A percentile compares a stretch with the other conserved stretches of the same genome.
phyloP scores from a whole-genome alignment of 2,113 vertebrate species.

The Scolopax mira region DNA sequence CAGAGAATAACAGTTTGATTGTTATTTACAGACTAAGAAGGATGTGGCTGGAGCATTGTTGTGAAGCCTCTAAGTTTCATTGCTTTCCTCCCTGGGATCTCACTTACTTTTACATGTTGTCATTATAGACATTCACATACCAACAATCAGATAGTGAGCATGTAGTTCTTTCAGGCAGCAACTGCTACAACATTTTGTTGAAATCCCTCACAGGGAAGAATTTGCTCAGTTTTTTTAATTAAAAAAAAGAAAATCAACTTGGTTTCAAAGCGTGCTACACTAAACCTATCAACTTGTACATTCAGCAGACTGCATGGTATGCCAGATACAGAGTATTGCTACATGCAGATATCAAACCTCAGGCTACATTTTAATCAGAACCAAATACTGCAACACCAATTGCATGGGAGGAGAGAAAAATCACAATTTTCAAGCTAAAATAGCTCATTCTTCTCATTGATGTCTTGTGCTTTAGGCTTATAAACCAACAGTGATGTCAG shows the following conservation, averaged over 20 bases:
- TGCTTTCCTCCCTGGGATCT: background rate
- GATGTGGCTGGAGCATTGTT: background rate
- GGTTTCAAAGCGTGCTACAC: background rate
- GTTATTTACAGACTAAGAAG: background rate
- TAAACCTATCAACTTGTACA: background rate
- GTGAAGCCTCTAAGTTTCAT: background rate
- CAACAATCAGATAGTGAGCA: background rate
- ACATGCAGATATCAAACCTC: background rate
- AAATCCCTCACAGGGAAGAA: background rate
- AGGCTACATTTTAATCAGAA: slow-evolving; percentile 26
- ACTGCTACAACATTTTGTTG: background rate
- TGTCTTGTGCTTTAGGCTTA: background rate
- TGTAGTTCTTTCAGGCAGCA: background rate
- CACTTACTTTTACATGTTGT: background rate
- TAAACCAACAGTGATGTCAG: background rate
- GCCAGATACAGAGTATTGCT: background rate
- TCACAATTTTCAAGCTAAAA: background rate
- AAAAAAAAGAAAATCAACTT: background rate
- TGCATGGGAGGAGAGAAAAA: background rate
- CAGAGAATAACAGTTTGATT: background rate
- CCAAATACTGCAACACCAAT: background rate
- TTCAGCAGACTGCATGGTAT: background rate
- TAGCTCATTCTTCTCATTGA: background rate
- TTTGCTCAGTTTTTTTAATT: background rate
- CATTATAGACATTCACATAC: background rate